Evolutionary conservation across 2,113 vertebrate species (phyloP).

Genomic region (Coregonus clupeaformis): DNA sequence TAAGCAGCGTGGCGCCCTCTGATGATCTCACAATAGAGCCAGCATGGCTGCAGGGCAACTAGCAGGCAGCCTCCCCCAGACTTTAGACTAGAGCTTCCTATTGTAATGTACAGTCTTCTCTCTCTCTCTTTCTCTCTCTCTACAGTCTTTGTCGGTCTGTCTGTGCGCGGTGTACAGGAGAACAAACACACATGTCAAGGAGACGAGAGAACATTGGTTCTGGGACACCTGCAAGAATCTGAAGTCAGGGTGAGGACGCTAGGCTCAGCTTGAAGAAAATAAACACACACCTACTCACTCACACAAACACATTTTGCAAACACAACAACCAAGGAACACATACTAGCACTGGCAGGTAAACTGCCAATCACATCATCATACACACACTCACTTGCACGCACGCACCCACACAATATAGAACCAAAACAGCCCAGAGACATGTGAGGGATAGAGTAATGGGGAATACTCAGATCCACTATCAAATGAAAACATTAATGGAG

Average conservation of each 20-base stretch:
- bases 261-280: background rate
- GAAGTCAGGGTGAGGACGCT: background rate
- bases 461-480: constrained; percentile 48
- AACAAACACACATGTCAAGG: constrained; percentile 14
- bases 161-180: constrained; percentile 11
- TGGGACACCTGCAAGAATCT: constrained; percentile 6
- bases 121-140: constrained; percentile 20
- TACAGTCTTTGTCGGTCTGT: constrained; percentile 12
- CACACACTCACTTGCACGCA: constrained; percentile 15
- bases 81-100: constrained; percentile 17
- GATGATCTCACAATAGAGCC: constrained; percentile 35
- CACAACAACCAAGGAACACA: constrained; percentile 14
- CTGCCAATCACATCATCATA: background rate
- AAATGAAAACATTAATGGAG: constrained; percentile 52
- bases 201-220: background rate
- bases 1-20: constrained; percentile 55
- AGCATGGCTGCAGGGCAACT: constrained; percentile 37
- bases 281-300: background rate
- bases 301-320: constrained; percentile 11
- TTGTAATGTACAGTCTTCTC: background rate
- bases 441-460: constrained; percentile 40
- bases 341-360: background rate
- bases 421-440: constrained; percentile 19
- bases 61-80: constrained; percentile 41
- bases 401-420: background rate